Evolutionary conservation across 2,888 invertebrate genomes (phyloP).

Genomic region (Julus scanicus): DNA sequence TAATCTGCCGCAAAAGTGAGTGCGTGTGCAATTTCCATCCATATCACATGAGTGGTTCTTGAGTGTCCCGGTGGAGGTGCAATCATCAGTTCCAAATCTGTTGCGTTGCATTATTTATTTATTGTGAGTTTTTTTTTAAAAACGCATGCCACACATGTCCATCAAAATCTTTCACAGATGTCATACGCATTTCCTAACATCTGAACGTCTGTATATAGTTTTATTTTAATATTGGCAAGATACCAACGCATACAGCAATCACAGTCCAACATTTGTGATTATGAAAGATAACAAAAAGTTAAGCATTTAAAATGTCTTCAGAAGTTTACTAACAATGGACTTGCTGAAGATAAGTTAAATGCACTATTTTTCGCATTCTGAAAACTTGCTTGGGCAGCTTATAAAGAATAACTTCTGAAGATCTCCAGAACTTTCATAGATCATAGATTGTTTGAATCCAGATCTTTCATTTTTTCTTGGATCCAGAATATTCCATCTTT

Average conservation of each 20-base stretch:
- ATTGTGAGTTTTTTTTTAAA: neutral
- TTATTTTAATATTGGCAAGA: neutral
- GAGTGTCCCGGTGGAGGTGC: neutral
- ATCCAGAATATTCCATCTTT: too few species aligned
- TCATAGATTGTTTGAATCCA: too few species aligned
- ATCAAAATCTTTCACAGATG: constrained; percentile 11
- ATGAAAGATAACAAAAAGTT: neutral
- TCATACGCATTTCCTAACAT: neutral
- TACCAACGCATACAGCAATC: neutral
- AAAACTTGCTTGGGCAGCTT: too few species aligned
- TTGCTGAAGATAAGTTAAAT: too few species aligned
- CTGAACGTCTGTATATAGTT: neutral
- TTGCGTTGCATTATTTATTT: constrained; percentile 10
- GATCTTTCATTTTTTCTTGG: too few species aligned
- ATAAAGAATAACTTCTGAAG: too few species aligned
- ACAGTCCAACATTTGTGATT: neutral
- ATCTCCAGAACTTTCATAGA: too few species aligned
- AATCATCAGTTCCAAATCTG: neutral
- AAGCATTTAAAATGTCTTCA: neutral
- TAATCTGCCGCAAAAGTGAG: constrained; percentile 14
- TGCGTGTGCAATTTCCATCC: neutral
- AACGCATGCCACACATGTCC: neutral
- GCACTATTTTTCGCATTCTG: too few species aligned
- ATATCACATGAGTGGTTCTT: neutral
- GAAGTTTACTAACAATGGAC: too few species aligned